Evolutionary conservation across 2,113 vertebrate species (phyloP).

Genomic region (Anseranas semipalmata): DNA sequence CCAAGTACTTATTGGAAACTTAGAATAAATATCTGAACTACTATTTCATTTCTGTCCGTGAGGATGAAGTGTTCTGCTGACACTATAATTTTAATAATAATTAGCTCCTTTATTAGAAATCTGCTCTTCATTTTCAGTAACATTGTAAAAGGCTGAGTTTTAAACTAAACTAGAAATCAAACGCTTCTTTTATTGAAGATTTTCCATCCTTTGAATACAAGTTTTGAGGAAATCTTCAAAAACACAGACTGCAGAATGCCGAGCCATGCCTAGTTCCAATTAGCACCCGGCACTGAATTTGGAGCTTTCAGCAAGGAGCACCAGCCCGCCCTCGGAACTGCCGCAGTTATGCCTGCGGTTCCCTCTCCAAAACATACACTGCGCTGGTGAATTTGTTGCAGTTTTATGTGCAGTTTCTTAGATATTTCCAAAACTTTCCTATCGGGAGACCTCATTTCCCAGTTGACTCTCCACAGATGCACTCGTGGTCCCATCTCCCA

Average conservation of each 20-base stretch:
- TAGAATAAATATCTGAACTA: slow-evolving; percentile 71
- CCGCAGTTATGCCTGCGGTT: slow-evolving; percentile 34
- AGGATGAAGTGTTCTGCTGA: slow-evolving; percentile 63
- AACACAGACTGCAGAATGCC: slow-evolving; percentile 56
- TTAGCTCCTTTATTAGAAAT: slow-evolving; percentile 73
- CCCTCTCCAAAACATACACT: slow-evolving; percentile 19
- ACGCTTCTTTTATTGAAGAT: slow-evolving; percentile 56
- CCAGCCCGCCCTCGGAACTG: slow-evolving; percentile 50
- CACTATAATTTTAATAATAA: slow-evolving; percentile 66
- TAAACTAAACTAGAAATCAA: slow-evolving; percentile 69
- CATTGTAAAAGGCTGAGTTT: slow-evolving; percentile 38
- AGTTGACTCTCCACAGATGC: neutral
- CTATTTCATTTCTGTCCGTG: slow-evolving; percentile 71
- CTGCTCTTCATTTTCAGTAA: slow-evolving; percentile 52
- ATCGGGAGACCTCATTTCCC: neutral
- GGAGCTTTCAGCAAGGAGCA: neutral
- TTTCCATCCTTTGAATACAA: slow-evolving; percentile 54
- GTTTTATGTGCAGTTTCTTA: slow-evolving; percentile 34
- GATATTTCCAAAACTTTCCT: neutral
- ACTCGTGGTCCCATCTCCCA: neutral
- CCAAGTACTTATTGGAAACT: slow-evolving; percentile 72
- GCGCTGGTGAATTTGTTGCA: slow-evolving; percentile 57
- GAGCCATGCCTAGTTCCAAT: slow-evolving; percentile 48
- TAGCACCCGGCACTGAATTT: slow-evolving; percentile 56
- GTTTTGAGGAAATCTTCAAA: slow-evolving; percentile 76